Conservation (phyloP, 2,113 vertebrate genomes). For the Ornithorhynchus anatinus region DNA sequence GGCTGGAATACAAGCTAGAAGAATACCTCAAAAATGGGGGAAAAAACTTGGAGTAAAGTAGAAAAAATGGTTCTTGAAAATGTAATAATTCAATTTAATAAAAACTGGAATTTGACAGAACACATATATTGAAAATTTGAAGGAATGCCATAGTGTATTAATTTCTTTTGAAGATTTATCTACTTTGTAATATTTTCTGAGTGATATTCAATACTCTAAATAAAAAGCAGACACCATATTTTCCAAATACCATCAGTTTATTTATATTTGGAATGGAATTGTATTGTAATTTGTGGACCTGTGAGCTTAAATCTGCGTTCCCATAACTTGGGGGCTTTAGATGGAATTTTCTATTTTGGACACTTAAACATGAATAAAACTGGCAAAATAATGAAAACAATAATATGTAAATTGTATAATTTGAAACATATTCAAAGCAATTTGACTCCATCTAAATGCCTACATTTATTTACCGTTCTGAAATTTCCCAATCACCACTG, state of each 20-base stretch:
- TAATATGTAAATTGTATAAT: constrained; percentile 50
- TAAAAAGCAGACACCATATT: constrained; percentile 19
- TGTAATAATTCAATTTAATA: not conserved
- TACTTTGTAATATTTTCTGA: constrained; percentile 4
- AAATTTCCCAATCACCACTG: constrained; percentile 17
- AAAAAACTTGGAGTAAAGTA: not conserved
- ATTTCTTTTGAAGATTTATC: not conserved
- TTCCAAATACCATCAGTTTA: constrained; percentile 3
- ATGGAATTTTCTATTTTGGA: constrained; percentile 31
- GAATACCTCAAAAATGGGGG: not conserved
- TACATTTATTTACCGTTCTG: not conserved
- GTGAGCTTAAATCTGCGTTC: constrained; percentile 7
- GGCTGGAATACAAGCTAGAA: not conserved
- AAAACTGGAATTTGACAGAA: not conserved
- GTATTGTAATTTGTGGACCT: not conserved
- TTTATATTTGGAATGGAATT: constrained; percentile 22
- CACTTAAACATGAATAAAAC: constrained; percentile 17
- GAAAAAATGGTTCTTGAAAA: constrained; percentile 2
- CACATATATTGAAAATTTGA: not conserved
- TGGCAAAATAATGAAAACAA: constrained; percentile 22
- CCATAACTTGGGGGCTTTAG: not conserved
- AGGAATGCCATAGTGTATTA: not conserved
- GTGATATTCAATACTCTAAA: constrained; percentile 3
- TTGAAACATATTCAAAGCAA: constrained; percentile 30
- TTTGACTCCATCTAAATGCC: not conserved